These are phyloP conservation scores for Hirundichthys speculiger DNA, from an alignment of 2,113 vertebrate genomes.

Conservation along the genomic window DNA sequence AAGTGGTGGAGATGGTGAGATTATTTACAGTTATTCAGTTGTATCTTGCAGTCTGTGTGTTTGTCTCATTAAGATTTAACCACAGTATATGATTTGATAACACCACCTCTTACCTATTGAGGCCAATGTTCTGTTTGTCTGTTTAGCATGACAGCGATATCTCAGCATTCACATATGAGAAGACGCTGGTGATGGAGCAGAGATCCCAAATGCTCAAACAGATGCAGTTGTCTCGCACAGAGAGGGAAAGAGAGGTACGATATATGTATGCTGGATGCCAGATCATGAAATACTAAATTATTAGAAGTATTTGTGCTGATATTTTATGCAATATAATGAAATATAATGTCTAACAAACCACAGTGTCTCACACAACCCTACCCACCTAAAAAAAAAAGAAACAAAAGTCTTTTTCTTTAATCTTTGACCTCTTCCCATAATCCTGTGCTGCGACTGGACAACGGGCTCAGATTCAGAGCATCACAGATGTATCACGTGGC, in stretches of 20 bases:
- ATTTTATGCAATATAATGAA: too few species aligned
- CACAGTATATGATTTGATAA: too few species aligned
- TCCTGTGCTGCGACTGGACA: conserved; percentile 2
- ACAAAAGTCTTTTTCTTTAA: conserved; percentile 32
- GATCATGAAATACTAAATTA: too few species aligned
- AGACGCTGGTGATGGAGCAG: conserved; percentile 96
- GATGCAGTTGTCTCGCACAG: conserved; percentile 94
- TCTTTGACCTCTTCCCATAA: conserved; percentile 26
- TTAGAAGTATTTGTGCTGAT: too few species aligned
- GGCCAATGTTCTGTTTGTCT: background rate
- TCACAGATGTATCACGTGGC: conserved; percentile 78
- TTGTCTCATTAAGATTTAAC: too few species aligned
- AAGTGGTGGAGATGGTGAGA: conserved; percentile 97
- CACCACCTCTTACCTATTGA: background rate
- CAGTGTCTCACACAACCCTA: background rate
- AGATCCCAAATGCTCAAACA: conserved; percentile 95
- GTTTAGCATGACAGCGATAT: conserved; percentile 92
- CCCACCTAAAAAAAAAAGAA: too few species aligned
- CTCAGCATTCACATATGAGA: conserved; percentile 96
- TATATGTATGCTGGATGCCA: background rate
- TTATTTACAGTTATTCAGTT: background rate
- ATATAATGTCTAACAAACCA: background rate
- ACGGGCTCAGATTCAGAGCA: conserved; percentile 81
- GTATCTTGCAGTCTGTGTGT: background rate
- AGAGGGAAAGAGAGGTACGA: conserved; percentile 91